These are phyloP conservation scores for Malurus melanocephalus DNA, from an alignment of 2,113 vertebrate species.

Conservation along the genomic window DNA sequence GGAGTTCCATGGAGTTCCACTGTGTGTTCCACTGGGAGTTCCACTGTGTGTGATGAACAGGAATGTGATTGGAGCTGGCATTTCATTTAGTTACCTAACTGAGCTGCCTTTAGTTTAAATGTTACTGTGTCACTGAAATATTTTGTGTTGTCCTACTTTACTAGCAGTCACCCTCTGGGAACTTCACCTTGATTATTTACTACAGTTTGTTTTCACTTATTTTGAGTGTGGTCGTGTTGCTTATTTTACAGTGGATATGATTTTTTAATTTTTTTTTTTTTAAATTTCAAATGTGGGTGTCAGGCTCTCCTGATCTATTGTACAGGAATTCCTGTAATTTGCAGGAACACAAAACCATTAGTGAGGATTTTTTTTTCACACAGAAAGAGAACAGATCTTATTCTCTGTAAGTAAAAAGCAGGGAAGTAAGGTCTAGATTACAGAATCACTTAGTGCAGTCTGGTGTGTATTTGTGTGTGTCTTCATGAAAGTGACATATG, in stretches of 20 bases:
- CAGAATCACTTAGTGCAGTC: not conserved
- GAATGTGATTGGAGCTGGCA: not conserved
- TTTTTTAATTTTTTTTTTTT: not conserved
- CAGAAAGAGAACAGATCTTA: not conserved
- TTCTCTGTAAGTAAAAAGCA: not conserved
- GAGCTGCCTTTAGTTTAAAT: not conserved
- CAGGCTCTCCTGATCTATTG: not conserved
- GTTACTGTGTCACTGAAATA: not conserved
- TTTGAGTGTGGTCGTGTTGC: not conserved
- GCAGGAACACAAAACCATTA: conserved; percentile 8
- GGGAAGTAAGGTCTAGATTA: conserved; percentile 6
- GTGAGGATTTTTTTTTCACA: not conserved
- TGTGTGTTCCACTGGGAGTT: too few species aligned
- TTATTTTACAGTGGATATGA: not conserved
- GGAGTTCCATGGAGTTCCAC: not conserved
- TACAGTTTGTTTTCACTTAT: not conserved
- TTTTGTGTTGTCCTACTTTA: not conserved
- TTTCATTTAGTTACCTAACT: not conserved
- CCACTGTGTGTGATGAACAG: not conserved
- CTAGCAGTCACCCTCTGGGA: not conserved
- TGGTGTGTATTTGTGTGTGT: not conserved
- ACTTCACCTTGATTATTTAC: not conserved
- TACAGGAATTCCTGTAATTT: conserved; percentile 56
- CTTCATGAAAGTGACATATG: not conserved
- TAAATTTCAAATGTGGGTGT: not conserved